Base-by-base conservation (phyloP, 2,113 vertebrate genomes). In the Talpa occidentalis region DNA sequence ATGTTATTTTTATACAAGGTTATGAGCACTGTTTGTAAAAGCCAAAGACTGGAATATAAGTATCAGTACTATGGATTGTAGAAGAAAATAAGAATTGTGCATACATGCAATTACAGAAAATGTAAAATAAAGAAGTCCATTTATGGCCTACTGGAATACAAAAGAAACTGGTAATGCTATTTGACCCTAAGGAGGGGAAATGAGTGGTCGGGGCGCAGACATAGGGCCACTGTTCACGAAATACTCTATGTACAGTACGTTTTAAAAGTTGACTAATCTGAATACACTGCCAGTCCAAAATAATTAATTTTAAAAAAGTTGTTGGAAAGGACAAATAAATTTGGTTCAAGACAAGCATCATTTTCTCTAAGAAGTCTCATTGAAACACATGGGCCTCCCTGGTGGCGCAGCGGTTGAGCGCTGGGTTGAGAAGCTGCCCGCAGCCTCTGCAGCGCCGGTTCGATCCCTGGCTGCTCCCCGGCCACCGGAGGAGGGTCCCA, bases 111-210 rank as follows among this genome's bases (percentile, higher is more conserved):
- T 30, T 17, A 94, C 77, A 54, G 35, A 79, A 22, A 90, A 70
- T 78, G 28, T n/a, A 94, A 74, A 84, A 79, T 66, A 17, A 73
- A 17, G 44, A 79, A 85, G 88, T 54, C 70, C 32, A 76, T 88
- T 79, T 73, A 56, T n/a, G 37, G 60, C 64, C 66, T 64, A 86
- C 3, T 80, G 16, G 26, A 91, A 52, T 35, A 90, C n/a, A 90
- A 26, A 44, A 79, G 11, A 79, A 42, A 72, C 1, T 30, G 54
- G 40, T 84, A 62, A 72, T 52, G 28, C 42, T 52, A 90, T 28
- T 4, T 90, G 49, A 21, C 64, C 70, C 28, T 54, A 90, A 59
- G 40, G 37, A 80, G 16, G 16, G n/a, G n/a, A 16, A 66, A 60
- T 73, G 66, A 73, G 35, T 81, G 47, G 32, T 54, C 49, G 10